Percentiles rank a stretch among this genome's conserved stretches.
These are phyloP conservation scores for Elephas maximus DNA, from an alignment of 2,113 vertebrate species.

Conservation along the genomic window DNA sequence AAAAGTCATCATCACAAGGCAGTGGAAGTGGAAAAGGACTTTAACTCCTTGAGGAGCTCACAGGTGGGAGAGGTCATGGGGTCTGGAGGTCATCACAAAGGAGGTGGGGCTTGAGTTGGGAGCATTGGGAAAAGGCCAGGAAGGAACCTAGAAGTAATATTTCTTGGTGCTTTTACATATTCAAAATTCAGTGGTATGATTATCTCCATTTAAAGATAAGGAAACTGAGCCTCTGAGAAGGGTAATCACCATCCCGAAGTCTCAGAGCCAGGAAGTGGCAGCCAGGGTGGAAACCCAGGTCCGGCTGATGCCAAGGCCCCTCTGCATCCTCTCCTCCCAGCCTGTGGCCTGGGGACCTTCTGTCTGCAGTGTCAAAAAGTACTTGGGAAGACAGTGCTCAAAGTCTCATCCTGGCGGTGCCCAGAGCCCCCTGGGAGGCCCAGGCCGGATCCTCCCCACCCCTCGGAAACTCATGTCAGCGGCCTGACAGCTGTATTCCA, in stretches of 20 bases:
- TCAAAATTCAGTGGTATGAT: background rate
- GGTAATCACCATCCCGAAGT: too few species aligned
- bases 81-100: background rate
- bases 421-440: constrained; percentile 53
- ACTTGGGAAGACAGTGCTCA: background rate
- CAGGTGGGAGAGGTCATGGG: background rate
- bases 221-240: background rate
- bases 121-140: background rate
- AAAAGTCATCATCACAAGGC: background rate
- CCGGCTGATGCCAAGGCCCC: background rate
- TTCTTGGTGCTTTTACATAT: background rate
- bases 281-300: background rate
- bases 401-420: background rate
- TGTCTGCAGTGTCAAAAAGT: background rate
- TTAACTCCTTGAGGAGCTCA: background rate
- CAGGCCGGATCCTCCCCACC: constrained; percentile 57
- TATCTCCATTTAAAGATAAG: background rate
- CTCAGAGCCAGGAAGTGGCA: background rate
- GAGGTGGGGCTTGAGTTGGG: background rate
- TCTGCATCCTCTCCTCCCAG: background rate
- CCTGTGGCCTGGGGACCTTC: background rate
- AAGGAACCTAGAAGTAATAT: background rate
- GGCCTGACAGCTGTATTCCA: constrained; percentile 86
- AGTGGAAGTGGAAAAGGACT: background rate
- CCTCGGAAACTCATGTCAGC: constrained; percentile 73